Evolutionary conservation across 1,140 invertebrate species (phyloP).

Genomic region (Homalodisca vitripennis): DNA sequence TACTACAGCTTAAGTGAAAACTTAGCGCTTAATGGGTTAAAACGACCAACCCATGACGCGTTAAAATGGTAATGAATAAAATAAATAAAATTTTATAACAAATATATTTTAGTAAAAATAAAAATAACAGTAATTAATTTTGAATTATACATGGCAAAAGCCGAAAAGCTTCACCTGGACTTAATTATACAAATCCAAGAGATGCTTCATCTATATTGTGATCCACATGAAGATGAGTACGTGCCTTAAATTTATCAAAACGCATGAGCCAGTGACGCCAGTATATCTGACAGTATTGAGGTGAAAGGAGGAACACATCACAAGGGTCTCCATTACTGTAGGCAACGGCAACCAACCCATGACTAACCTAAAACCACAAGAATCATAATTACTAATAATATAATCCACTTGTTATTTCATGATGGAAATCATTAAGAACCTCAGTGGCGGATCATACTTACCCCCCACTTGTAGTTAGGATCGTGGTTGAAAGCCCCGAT

Average conservation of each 20-base stretch:
- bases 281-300: conserved; percentile 50
- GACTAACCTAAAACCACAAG: conserved; percentile 49
- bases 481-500: conserved; percentile 74
- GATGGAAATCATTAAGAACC: too few relatives aligned
- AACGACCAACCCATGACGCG: too few relatives aligned
- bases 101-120: too few relatives aligned
- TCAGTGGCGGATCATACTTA: too few relatives aligned
- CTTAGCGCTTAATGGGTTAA: too few relatives aligned
- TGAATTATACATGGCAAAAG: too few relatives aligned
- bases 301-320: conserved; percentile 52
- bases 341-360: conserved; percentile 58
- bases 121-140: too few relatives aligned
- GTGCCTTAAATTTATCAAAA: conserved; percentile 22
- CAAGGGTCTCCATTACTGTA: conserved; percentile 61
- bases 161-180: too few relatives aligned
- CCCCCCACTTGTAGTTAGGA: conserved; percentile 44
- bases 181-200: conserved; percentile 10
- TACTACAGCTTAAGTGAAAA: too few relatives aligned
- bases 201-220: conserved; percentile 16
- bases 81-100: too few relatives aligned
- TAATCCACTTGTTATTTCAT: neutral
- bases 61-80: too few relatives aligned
- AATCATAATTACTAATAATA: neutral
- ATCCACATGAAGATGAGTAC: conserved; percentile 6
- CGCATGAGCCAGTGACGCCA: conserved; percentile 49